Conservation (phyloP, 1,140 invertebrate genomes). For the Aphaenogaster floridana region DNA sequence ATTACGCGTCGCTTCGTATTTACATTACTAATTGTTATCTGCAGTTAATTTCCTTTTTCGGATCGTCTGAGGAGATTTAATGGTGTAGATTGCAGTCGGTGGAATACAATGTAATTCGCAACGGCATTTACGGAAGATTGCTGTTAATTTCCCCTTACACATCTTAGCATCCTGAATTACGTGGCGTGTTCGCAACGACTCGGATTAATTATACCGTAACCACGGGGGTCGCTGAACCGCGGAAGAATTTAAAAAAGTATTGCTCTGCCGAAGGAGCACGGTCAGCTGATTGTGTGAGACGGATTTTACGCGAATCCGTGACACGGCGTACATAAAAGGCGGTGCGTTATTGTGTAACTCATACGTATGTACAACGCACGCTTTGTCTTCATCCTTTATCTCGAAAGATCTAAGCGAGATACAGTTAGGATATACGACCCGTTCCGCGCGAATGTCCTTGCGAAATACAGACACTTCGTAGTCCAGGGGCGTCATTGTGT, state of each 20-base stretch:
- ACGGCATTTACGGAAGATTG: conserved; percentile 35
- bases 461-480: not conserved
- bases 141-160: conserved; percentile 3
- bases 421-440: not conserved
- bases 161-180: conserved; percentile 32
- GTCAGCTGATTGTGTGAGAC: not conserved
- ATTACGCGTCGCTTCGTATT: not conserved
- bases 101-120: not conserved
- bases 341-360: conserved; percentile 6
- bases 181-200: not conserved
- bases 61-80: conserved; percentile 5
- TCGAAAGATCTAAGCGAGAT: conserved; percentile 6
- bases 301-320: conserved; percentile 5
- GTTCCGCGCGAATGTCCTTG: not conserved
- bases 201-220: conserved; percentile 38
- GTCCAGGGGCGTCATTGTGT: too few species aligned
- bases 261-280: conserved; percentile 2
- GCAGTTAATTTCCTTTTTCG: not conserved
- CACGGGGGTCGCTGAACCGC: conserved; percentile 16
- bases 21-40: conserved; percentile 8
- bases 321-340: not conserved
- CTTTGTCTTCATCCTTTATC: conserved; percentile 37
- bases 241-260: conserved; percentile 24
- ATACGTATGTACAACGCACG: not conserved
- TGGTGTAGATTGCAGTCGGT: conserved; percentile 24